Evolutionary conservation across 2,888 invertebrate species (phyloP).

Genomic region (Hyppa rectilinea): DNA sequence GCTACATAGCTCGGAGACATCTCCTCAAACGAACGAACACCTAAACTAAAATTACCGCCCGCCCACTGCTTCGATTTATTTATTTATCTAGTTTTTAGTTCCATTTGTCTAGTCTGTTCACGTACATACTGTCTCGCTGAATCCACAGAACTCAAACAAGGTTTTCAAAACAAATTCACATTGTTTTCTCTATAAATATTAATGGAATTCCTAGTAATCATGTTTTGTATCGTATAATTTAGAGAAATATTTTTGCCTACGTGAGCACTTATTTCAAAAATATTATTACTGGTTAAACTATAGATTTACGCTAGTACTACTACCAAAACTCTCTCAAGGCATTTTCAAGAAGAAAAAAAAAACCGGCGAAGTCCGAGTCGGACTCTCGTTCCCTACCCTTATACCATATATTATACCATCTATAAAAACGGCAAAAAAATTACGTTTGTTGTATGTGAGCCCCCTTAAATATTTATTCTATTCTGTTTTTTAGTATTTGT

Average conservation of each 20-base stretch:
- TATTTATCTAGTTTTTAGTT: conserved; percentile 30
- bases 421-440: too few species aligned
- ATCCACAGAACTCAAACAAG: conserved; percentile 27
- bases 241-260: not conserved
- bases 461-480: too few species aligned
- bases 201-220: conserved; percentile 15
- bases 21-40: conserved; percentile 2
- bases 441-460: too few species aligned
- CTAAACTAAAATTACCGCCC: conserved; percentile 17
- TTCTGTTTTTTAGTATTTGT: too few species aligned
- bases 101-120: conserved; percentile 4
- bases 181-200: conserved; percentile 13
- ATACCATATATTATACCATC: too few species aligned
- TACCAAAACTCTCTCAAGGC: too few species aligned
- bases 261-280: not conserved
- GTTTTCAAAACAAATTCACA: conserved; percentile 45
- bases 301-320: too few species aligned
- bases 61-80: conserved; percentile 7
- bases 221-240: conserved; percentile 10
- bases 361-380: too few species aligned
- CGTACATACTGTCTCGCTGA: conserved; percentile 39
- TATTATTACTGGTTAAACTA: too few species aligned
- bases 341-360: not conserved
- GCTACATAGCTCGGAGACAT: too few species aligned
- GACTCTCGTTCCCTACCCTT: too few species aligned